These are phyloP conservation scores for Epinotia nisella DNA, from an alignment of 2,888 invertebrate species.

Conservation along the genomic window DNA sequence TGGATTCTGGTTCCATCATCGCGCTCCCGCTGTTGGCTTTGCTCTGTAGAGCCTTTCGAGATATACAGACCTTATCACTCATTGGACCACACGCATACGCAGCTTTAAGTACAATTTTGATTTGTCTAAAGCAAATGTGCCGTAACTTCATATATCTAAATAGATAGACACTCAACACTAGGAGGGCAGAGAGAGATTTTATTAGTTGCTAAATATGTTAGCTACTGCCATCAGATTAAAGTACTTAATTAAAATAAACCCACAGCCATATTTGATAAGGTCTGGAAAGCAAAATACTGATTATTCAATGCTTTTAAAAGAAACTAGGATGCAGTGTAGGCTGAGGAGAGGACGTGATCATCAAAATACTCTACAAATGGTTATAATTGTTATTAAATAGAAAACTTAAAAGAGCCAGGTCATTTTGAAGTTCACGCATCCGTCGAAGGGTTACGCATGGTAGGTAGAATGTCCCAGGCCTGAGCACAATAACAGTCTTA, in stretches of 20 bases:
- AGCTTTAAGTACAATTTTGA: not conserved
- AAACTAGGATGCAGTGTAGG: slow-evolving; percentile 40
- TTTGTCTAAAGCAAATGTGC: not conserved
- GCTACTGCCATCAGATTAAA: not conserved
- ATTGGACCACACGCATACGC: not conserved
- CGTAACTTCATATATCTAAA: not conserved
- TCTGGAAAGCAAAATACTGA: slow-evolving; percentile 1
- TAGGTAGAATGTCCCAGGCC: slow-evolving; percentile 26
- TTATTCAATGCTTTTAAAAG: slow-evolving; percentile 1
- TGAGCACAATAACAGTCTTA: slow-evolving; percentile 23
- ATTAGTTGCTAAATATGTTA: not conserved
- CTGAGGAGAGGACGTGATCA: slow-evolving; percentile 30
- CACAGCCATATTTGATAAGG: slow-evolving; percentile 6
- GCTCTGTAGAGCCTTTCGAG: not conserved
- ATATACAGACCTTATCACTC: slow-evolving; percentile 15
- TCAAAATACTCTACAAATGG: slow-evolving; percentile 24
- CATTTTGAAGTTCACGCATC: slow-evolving; percentile 39
- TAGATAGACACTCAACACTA: not conserved
- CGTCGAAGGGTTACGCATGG: slow-evolving; percentile 32
- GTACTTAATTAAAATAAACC: not conserved
- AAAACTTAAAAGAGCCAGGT: not conserved
- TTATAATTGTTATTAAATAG: not conserved
- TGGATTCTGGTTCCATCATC: slow-evolving; percentile 7
- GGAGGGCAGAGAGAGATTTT: not conserved
- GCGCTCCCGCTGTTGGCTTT: slow-evolving; percentile 12